These are phyloP conservation scores for Pseudochromis fuscus DNA, from an alignment of 2,797 vertebrate genomes.

Conservation along the genomic window DNA sequence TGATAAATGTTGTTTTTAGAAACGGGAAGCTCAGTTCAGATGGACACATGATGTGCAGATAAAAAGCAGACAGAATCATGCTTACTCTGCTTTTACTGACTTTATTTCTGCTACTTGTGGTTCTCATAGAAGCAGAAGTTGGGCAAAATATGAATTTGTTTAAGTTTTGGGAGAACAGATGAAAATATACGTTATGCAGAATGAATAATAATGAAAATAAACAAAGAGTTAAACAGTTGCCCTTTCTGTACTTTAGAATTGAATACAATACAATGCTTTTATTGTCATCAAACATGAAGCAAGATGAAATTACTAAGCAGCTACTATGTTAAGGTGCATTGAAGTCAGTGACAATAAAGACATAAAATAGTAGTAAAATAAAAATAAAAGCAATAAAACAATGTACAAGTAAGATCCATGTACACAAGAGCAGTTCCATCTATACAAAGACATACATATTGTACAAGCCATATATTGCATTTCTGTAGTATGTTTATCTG, in stretches of 20 bases:
- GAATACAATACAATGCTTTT: too few species aligned
- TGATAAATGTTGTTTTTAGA: constrained; percentile 34
- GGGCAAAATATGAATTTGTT: not conserved
- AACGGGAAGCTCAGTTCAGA: constrained; percentile 35
- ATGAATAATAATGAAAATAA: not conserved
- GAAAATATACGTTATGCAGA: not conserved
- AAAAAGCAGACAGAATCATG: not conserved
- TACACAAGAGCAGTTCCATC: too few species aligned
- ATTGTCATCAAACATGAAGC: too few species aligned
- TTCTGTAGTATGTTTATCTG: too few species aligned
- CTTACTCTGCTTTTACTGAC: constrained; percentile 4
- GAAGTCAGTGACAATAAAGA: too few species aligned
- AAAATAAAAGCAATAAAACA: too few species aligned
- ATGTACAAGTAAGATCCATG: too few species aligned
- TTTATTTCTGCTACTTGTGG: not conserved
- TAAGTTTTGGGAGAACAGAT: not conserved
- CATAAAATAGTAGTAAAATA: too few species aligned
- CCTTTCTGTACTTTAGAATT: not conserved
- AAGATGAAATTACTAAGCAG: too few species aligned
- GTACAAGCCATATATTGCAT: too few species aligned
- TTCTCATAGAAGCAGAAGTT: not conserved
- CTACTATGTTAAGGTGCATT: too few species aligned
- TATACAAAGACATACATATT: too few species aligned
- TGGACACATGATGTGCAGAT: constrained; percentile 1
- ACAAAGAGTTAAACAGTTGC: not conserved